phyloP scores from a whole-genome alignment of 2,797 vertebrate genomes.

The Masticophis lateralis region DNA sequence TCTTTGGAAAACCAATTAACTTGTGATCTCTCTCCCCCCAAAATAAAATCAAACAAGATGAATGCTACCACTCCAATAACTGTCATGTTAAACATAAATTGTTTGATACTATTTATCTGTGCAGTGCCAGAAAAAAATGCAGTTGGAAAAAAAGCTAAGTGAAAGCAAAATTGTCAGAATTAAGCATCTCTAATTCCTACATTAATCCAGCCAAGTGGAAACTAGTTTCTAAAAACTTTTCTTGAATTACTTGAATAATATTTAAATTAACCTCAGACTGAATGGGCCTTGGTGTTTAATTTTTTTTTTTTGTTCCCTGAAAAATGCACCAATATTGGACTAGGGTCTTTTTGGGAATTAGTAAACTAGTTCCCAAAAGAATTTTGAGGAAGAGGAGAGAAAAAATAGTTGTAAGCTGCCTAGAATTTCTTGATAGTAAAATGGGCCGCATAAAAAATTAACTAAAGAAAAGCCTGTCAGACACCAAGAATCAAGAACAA shows the following conservation, averaged over 20 bases:
- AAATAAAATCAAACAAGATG: background rate
- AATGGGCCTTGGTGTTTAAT: background rate
- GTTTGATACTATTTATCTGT: background rate
- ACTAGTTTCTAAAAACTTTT: background rate
- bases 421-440: background rate
- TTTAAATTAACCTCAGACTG: background rate
- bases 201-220: background rate
- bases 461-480: background rate
- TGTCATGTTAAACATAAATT: background rate
- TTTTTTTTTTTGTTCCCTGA: background rate
- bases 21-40: background rate
- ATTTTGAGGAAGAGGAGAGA: background rate
- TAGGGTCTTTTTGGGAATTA: background rate
- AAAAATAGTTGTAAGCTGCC: background rate
- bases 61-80: background rate
- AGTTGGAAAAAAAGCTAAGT: background rate
- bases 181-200: background rate
- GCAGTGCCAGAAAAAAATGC: background rate
- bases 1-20: conserved; percentile 1
- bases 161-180: background rate
- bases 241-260: background rate
- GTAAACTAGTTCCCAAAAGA: background rate
- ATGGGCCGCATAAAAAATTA: background rate
- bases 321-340: background rate
- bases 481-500: background rate